Evolutionary conservation across 2,113 vertebrate genomes (phyloP).

Genomic region (Arothron firmamentum): DNA sequence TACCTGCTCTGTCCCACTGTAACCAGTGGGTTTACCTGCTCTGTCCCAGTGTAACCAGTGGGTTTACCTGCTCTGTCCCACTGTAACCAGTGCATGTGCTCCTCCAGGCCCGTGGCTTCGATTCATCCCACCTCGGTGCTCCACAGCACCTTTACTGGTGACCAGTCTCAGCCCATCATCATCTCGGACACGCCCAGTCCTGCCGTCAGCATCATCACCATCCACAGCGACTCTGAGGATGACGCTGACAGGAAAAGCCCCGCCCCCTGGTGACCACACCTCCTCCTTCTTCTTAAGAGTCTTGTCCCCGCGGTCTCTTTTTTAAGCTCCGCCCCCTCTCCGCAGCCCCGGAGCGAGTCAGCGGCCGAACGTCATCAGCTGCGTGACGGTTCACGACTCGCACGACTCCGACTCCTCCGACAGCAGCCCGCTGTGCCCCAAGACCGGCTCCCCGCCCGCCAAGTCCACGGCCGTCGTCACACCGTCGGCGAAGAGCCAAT

Average conservation of each 20-base stretch:
- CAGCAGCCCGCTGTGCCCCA: constrained; percentile 85
- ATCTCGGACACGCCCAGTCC: constrained; percentile 97
- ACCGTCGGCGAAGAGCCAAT: constrained; percentile 86
- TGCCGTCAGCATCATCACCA: constrained; percentile 96
- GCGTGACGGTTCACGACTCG: constrained; percentile 95
- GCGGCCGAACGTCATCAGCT: constrained; percentile 95
- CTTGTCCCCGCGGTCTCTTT: not conserved
- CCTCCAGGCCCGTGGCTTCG: constrained; percentile 75
- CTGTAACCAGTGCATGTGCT: not conserved
- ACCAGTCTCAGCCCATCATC: constrained; percentile 88
- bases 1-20: too few relatives aligned
- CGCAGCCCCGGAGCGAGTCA: constrained; percentile 83
- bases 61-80: not conserved
- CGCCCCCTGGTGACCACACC: constrained; percentile 71
- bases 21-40: too few relatives aligned
- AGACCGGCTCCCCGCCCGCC: constrained; percentile 71
- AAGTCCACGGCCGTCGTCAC: constrained; percentile 86
- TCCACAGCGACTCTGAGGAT: constrained; percentile 95
- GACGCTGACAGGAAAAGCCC: constrained; percentile 92
- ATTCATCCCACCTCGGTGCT: constrained; percentile 78
- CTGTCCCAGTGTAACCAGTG: too few relatives aligned
- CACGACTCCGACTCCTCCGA: constrained; percentile 94
- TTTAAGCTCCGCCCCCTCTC: not conserved
- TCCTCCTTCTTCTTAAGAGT: not conserved
- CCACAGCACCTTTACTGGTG: constrained; percentile 76